A percentile compares a stretch with the other conserved stretches of the same genome.
phyloP scores from a whole-genome alignment of 2,888 invertebrate species.

The Bedellia somnulentella region DNA sequence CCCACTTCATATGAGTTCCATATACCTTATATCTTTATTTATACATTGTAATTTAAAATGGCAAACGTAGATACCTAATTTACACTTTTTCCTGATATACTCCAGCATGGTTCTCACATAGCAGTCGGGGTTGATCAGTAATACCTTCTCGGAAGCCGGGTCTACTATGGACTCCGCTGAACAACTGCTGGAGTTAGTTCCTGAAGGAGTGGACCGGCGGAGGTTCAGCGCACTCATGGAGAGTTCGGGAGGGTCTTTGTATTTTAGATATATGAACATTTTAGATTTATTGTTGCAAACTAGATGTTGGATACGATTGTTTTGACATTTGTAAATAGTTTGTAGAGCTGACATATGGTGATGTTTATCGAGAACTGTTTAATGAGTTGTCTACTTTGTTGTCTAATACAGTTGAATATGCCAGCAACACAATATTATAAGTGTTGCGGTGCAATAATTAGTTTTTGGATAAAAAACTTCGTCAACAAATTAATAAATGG shows the following conservation, averaged over 20 bases:
- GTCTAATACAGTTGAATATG: too few species aligned
- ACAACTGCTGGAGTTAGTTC: too few species aligned
- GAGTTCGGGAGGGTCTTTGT: slow-evolving; percentile 36
- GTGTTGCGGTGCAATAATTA: too few species aligned
- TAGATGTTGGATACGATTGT: neutral
- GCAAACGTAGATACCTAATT: slow-evolving; percentile 16
- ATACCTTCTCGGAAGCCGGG: slow-evolving; percentile 23
- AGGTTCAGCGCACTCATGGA: slow-evolving; percentile 11
- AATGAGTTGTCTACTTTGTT: too few species aligned
- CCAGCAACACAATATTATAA: too few species aligned
- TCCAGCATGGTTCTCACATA: slow-evolving; percentile 39
- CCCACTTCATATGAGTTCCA: too few species aligned
- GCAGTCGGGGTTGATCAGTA: slow-evolving; percentile 40
- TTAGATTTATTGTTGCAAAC: neutral
- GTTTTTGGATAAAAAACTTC: too few species aligned
- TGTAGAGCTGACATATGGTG: too few species aligned
- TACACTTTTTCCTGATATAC: slow-evolving; percentile 37
- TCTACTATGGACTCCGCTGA: slow-evolving; percentile 15
- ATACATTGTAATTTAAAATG: too few species aligned
- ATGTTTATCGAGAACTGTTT: too few species aligned
- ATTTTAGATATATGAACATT: slow-evolving; percentile 36
- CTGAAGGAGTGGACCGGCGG: slow-evolving; percentile 16
- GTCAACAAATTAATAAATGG: too few species aligned
- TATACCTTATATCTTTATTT: too few species aligned
- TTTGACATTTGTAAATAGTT: neutral